These are phyloP conservation scores for Rhyacophila evoluta DNA, from an alignment of 2,888 invertebrate genomes.

Conservation along the genomic window DNA sequence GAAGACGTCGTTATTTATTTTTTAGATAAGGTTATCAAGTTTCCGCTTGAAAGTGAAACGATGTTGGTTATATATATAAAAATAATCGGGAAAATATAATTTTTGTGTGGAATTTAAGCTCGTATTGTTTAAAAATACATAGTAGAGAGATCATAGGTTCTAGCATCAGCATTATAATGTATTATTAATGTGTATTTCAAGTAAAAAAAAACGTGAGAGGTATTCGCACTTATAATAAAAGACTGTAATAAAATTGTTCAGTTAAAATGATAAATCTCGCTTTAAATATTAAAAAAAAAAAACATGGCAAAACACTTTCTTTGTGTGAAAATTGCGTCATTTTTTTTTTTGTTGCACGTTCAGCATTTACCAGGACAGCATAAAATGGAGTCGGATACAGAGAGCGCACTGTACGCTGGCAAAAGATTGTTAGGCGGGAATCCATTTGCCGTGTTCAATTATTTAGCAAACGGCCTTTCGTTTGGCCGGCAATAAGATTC, in stretches of 20 bases:
- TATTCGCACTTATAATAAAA: no score
- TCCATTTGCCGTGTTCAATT: slow-evolving; percentile 1
- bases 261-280: neutral
- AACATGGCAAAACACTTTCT: neutral
- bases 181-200: no score
- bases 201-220: no score
- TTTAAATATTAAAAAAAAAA: neutral
- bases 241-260: neutral
- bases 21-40: no score
- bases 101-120: no score
- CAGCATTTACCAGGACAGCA: neutral
- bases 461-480: slow-evolving; percentile 1
- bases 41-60: no score
- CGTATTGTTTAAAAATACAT: no score
- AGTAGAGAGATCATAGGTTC: no score
- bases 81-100: no score
- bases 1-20: no score
- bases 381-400: neutral
- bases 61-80: no score
- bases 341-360: neutral
- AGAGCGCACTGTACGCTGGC: neutral
- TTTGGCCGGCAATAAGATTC: neutral
- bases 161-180: no score
- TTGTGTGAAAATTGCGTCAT: neutral
- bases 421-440: neutral